A percentile compares a stretch with the other conserved stretches of the same genome.
phyloP scores from a whole-genome alignment of 2,888 invertebrate species.

The Gryllus longicercus region DNA sequence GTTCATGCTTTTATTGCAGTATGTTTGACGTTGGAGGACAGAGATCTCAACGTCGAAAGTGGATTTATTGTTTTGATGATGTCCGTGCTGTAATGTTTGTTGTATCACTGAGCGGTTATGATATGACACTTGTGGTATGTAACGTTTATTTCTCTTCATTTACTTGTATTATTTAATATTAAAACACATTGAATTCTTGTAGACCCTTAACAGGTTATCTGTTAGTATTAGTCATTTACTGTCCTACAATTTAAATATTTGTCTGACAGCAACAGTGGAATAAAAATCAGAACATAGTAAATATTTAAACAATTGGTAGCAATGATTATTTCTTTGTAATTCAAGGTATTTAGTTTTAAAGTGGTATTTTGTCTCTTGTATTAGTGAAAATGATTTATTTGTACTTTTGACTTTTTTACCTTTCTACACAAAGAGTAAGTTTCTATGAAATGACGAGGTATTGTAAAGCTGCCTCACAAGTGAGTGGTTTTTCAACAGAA shows the following conservation, averaged over 20 bases:
- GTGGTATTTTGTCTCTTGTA: neutral
- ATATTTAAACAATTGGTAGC: too few relatives aligned
- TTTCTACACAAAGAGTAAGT: too few relatives aligned
- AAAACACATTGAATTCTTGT: neutral
- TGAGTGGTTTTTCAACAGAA: too few relatives aligned
- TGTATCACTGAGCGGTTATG: conserved; percentile 62
- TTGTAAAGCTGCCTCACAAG: too few relatives aligned
- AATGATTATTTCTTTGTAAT: too few relatives aligned
- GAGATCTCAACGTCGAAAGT: conserved; percentile 61
- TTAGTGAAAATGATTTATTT: neutral
- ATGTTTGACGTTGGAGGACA: conserved; percentile 67
- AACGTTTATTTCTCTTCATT: conserved; percentile 23
- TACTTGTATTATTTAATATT: conserved; percentile 17
- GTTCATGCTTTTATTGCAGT: conserved; percentile 43
- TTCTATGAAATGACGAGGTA: too few relatives aligned
- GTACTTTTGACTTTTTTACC: too few relatives aligned
- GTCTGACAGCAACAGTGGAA: too few relatives aligned
- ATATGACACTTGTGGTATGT: conserved; percentile 58
- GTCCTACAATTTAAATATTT: conserved; percentile 25
- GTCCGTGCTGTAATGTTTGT: conserved; percentile 62
- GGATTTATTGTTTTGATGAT: conserved; percentile 67
- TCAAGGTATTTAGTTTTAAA: too few relatives aligned
- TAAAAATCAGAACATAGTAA: too few relatives aligned
- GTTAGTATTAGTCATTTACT: neutral
- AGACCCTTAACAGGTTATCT: neutral